Evolutionary conservation across 2,888 invertebrate genomes (phyloP).

Genomic region (Trachelus troglodyta): DNA sequence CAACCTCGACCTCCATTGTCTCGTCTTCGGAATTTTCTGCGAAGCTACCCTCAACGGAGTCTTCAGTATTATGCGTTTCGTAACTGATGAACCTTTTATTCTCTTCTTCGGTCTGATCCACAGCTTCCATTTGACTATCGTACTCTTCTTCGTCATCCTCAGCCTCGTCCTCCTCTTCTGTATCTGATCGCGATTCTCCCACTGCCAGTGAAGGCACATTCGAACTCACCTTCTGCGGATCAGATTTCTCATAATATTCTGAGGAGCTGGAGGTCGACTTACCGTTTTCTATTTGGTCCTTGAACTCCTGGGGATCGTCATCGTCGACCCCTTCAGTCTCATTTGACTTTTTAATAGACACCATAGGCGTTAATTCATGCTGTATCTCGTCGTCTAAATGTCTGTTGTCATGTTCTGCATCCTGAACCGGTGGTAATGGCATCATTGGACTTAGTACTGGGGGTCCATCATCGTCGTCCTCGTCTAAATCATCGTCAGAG

Average conservation of each 20-base stretch:
- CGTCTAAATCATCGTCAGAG: conserved; percentile 27
- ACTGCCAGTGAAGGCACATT: conserved; percentile 20
- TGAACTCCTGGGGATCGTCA: conserved; percentile 6
- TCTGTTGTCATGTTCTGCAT: conserved; percentile 17
- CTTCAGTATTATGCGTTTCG: conserved; percentile 16
- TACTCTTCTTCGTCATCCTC: conserved; percentile 40
- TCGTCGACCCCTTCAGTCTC: conserved; percentile 1
- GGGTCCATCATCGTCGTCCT: conserved; percentile 58
- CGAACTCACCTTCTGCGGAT: conserved; percentile 14
- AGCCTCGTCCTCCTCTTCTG: conserved; percentile 37
- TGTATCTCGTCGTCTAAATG: conserved; percentile 21
- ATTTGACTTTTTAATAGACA: conserved; percentile 19
- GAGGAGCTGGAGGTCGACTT: conserved; percentile 10
- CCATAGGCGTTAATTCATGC: conserved; percentile 46
- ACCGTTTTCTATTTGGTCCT: conserved; percentile 9
- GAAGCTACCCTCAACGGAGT: conserved; percentile 20
- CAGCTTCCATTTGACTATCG: conserved; percentile 32
- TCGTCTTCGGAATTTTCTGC: conserved; percentile 28
- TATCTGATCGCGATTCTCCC: conserved; percentile 20
- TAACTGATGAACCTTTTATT: background rate
- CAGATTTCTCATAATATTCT: conserved; percentile 13
- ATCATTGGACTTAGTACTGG: conserved; percentile 61
- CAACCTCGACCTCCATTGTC: conserved; percentile 34
- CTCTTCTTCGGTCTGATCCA: conserved; percentile 23
- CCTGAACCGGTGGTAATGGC: conserved; percentile 45